Evolutionary conservation across 1,140 invertebrate genomes (phyloP), one percentile per base, ranked within the genome.

Genomic region (Brachionus plicatilis): DNA sequence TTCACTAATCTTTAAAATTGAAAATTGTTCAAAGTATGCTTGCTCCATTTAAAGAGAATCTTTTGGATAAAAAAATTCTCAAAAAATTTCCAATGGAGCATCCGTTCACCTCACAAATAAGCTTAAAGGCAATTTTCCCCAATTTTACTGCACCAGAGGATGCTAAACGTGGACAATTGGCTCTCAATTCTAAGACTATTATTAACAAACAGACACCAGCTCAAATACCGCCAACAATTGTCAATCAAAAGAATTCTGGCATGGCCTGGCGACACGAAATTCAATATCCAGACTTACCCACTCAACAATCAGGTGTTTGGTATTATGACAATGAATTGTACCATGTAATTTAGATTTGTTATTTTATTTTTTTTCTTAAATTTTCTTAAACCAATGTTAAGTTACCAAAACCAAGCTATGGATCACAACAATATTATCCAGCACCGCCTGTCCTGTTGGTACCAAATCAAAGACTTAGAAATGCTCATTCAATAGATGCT

Each of bases 81-180:
- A 43, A 47, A 65, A 82, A 82, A 68, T 82, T 82, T 65, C 79
- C 79, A 24, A 68, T 68, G 53, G 43, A 82, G 12, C 79, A 82
- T 60, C 79, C 79, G 14, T 82, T 82, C 29, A 82, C 79, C 3
- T 82, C 79, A 27, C 79, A 82, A 37, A 82, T 68, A 65, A 82
- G 79, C 20, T 60, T 43, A 20, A 82, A 82, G 14, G 79, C 79
- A 17, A 14, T 82, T 14, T 82, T 82, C 41, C 79, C 79, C 1
- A 82, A 47, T 65, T 82, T 82, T 47, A 82, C 79, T n/a, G 53
- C 79, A 2, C 79, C 79, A 12, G 79, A 82, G 17, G 79, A 82
- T 20, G n/a, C 41, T 9, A 41, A 45, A 68, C n/a, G 53, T 3
- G 79, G 79, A 33, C 33, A 82, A 14, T 2, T 24, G 9, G 79